Base-by-base conservation (phyloP, 1,140 invertebrate genomes). In the Diorhabda carinulata region DNA sequence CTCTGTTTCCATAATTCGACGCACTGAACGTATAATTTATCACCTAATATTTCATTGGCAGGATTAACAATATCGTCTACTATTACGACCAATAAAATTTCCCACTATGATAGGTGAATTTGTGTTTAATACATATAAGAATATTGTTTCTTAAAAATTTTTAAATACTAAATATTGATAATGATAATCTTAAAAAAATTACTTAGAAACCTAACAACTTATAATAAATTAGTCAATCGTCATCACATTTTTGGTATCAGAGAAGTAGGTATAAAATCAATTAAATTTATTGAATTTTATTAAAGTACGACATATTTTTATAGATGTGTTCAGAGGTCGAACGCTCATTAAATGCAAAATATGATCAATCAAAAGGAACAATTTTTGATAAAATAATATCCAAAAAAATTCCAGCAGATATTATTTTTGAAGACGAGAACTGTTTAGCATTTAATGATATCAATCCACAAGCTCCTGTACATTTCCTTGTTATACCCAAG, bases 401-500 rank as follows among this genome's bases (percentile, higher is more conserved):
- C 6, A 89, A 89, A 77, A 85, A 90, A 76, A 91, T 95, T 61
- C 89, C 90, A 68, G 90, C 91, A 2, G 88, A 92, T 73, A 91
- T 95, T 67, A 86, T 94, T 66, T 90, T 89, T 80, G 91, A 94
- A 80, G 91, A 94, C 84, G 88, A 92, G 9, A 73, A 88, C 79
- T 91, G 90, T 79, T 78, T 95, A 10, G 93, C 91, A 8, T 94
- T 95, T 78, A 87, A 90, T 73, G 92, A 94, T 81, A 82, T 93
- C 4, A 82, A 82, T 57, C 91, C 92, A 2, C 90, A 92, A 77
- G 92, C 92, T 6, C 92, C 93, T 0, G 86, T 88, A 2, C 93
- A 95, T 82, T 93, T 95, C 77, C 81, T 96, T 2, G 91, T 96
- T 2, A 92, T 95, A 78, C 93, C 93, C 2, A 92, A 90, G 74